Base-by-base conservation (phyloP, 1,140 invertebrate species). In the Drosophila sp. region DNA sequence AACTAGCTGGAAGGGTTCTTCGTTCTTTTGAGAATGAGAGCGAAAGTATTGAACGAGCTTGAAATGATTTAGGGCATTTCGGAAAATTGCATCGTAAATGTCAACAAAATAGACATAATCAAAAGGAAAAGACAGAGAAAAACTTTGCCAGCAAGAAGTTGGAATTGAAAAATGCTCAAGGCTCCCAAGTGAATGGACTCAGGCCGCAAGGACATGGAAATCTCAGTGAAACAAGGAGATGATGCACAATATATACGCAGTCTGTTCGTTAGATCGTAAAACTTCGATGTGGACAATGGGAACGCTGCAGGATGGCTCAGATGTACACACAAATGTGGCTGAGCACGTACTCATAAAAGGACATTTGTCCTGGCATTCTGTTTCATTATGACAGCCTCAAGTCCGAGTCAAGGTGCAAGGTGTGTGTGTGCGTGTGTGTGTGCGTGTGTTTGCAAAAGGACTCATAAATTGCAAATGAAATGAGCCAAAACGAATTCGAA, bases 401-500 rank as follows among this genome's bases (percentile, higher is more conserved):
- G 57, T 69, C 53, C 45, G 16, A 48, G 67, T 14, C 62, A 32
- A 46, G 61, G 45, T 51, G 83, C 83, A 89, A 89, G 83, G 83
- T 89, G 82, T 82, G 80, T 46, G 8, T 34, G 63, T 16, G 13
- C n/a, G n/a, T 11, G 11, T 50, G 63, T 16, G 14, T n/a, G 38
- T 41, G 36, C 13, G 3, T 25, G n/a, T 41, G 51, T 38, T 29
- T 46, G 43, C 48, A 66, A 43, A 43, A 57, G 45, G 36, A 73
- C 73, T 76, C 83, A 87, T 90, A 90, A 90, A 90, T 90, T 90
- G 89, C 89, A 90, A 90, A 90, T 82, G 72, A 90, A 90, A 90
- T 90, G 89, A 90, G 89, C 80, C 89, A 90, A 79, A 89, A 57
- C 89, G 83, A 90, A 90, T 90, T 69, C 27, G 41, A 72, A 66